These are phyloP conservation scores for Phortica magna DNA, from an alignment of 2,888 invertebrate species.

Conservation along the genomic window DNA sequence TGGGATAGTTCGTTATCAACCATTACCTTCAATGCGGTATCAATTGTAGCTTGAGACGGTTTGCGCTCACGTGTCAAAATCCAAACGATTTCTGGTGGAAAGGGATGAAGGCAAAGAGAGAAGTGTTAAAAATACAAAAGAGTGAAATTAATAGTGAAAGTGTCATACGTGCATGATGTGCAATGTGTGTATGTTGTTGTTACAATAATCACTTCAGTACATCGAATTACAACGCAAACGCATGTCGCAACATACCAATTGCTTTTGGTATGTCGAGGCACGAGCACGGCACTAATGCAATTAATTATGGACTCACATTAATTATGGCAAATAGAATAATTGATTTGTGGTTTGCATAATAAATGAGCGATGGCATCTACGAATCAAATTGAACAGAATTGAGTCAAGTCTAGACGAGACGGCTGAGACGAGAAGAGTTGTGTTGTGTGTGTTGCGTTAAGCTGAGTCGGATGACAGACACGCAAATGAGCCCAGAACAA, in stretches of 20 bases:
- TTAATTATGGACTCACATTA: constrained; percentile 53
- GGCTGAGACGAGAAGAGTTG: no score
- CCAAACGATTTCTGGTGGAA: constrained; percentile 64
- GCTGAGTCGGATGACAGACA: background rate
- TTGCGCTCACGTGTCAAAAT: constrained; percentile 71
- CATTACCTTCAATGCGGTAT: constrained; percentile 62
- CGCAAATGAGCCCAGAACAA: background rate
- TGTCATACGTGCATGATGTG: constrained; percentile 25
- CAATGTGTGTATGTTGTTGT: constrained; percentile 45
- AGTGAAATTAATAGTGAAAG: constrained; percentile 26
- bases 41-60: constrained; percentile 57
- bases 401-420: background rate
- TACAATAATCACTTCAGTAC: background rate
- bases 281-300: constrained; percentile 46
- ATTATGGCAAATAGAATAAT: constrained; percentile 60
- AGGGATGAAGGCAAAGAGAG: background rate
- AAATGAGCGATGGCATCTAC: constrained; percentile 51
- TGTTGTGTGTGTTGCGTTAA: background rate
- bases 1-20: constrained; percentile 64
- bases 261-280: background rate
- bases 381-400: background rate
- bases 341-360: constrained; percentile 58
- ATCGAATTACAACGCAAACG: constrained; percentile 32
- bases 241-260: constrained; percentile 23
- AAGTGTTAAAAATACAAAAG: background rate